Evolutionary conservation across 2,797 vertebrate genomes (phyloP).

Genomic region (Anabas testudineus): DNA sequence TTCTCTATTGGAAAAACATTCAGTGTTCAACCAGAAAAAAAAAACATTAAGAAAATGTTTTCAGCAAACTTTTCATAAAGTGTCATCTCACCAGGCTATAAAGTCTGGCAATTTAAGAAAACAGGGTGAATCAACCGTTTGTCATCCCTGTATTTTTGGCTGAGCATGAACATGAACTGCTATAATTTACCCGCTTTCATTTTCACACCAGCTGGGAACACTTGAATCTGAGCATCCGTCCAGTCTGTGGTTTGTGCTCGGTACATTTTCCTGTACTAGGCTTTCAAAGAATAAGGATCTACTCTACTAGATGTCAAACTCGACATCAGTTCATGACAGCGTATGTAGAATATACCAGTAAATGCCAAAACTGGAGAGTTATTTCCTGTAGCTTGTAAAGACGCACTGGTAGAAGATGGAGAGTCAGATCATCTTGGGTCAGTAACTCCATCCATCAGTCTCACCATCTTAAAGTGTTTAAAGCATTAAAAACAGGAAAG

Average conservation of each 20-base stretch:
- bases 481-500: too few relatives aligned
- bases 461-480: not conserved
- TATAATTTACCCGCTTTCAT: conserved; percentile 45
- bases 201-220: conserved; percentile 60
- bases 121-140: not conserved
- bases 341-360: not conserved
- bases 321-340: not conserved
- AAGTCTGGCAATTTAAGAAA: conserved; percentile 1
- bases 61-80: not conserved
- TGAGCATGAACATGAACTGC: conserved; percentile 1
- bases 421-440: not conserved
- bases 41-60: not conserved
- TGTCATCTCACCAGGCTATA: not conserved
- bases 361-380: too few relatives aligned
- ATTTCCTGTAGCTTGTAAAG: not conserved
- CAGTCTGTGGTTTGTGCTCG: conserved; percentile 30
- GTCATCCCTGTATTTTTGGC: conserved; percentile 34
- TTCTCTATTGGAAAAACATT: not conserved
- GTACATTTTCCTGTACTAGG: conserved; percentile 14
- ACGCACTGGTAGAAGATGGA: not conserved
- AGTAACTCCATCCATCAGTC: not conserved
- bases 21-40: not conserved
- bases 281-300: conserved; percentile 3
- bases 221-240: conserved; percentile 38
- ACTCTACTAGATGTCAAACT: conserved; percentile 16